phyloP scores from a whole-genome alignment of 2,113 vertebrate species.

The Raja brachyura region DNA sequence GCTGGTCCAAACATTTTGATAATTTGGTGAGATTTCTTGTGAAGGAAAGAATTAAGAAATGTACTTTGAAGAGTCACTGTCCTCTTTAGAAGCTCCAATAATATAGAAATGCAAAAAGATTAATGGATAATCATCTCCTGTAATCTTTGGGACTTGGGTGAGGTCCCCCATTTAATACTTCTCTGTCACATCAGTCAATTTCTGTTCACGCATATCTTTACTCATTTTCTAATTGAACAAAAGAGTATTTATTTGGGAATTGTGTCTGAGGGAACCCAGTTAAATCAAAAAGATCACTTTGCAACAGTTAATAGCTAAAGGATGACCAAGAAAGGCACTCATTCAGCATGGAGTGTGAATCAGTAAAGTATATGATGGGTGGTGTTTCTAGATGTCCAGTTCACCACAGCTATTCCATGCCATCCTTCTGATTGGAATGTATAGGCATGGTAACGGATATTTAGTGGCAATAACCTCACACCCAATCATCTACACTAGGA shows the following conservation, averaged over 20 bases:
- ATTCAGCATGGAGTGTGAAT: neutral
- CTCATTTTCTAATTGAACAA: constrained; percentile 22
- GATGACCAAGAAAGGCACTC: neutral
- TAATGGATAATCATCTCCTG: constrained; percentile 21
- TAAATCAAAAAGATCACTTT: neutral
- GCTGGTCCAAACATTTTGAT: neutral
- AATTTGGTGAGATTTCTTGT: neutral
- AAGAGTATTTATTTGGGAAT: neutral
- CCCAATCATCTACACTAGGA: neutral
- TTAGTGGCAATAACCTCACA: no score
- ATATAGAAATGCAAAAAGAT: neutral
- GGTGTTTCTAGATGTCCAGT: no score
- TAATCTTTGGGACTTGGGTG: constrained; percentile 28
- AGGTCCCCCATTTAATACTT: neutral
- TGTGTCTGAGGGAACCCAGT: neutral
- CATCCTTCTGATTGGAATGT: neutral
- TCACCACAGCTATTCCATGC: neutral
- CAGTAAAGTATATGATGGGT: neutral
- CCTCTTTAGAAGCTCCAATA: constrained; percentile 19
- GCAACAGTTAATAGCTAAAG: neutral
- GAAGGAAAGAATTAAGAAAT: constrained; percentile 22
- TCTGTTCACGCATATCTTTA: constrained; percentile 6
- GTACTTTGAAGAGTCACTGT: neutral
- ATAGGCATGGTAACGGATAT: neutral
- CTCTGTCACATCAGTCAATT: neutral